Evolutionary conservation across 2,888 invertebrate genomes (phyloP).

Genomic region (Amphipyra berbera): DNA sequence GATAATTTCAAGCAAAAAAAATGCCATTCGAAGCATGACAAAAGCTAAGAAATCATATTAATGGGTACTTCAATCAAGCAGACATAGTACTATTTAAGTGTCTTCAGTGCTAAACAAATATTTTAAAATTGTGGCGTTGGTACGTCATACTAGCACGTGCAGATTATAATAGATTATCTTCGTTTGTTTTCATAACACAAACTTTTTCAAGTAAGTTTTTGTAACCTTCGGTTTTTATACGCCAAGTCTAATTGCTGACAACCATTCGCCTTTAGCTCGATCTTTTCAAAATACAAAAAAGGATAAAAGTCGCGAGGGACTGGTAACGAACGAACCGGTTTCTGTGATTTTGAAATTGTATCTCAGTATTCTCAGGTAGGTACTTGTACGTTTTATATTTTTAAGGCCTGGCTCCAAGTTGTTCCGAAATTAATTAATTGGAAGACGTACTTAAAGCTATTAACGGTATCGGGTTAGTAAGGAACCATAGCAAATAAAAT

Average conservation of each 20-base stretch:
- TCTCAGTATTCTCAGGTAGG: background rate
- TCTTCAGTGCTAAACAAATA: background rate
- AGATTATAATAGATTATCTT: background rate
- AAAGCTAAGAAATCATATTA: too few relatives aligned
- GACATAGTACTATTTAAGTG: background rate
- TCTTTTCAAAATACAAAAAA: conserved; percentile 12
- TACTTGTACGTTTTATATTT: background rate
- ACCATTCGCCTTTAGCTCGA: conserved; percentile 12
- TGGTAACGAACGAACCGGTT: conserved; percentile 20
- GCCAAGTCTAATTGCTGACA: background rate
- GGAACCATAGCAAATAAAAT: background rate
- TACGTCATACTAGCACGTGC: background rate
- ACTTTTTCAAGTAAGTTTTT: too few relatives aligned
- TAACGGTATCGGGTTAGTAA: background rate
- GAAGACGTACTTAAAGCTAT: background rate
- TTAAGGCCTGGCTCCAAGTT: too few relatives aligned
- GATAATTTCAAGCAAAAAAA: too few relatives aligned
- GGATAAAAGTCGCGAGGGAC: background rate
- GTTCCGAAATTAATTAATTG: background rate
- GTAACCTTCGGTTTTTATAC: background rate
- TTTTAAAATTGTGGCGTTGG: too few relatives aligned
- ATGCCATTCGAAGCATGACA: too few relatives aligned
- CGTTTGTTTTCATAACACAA: too few relatives aligned
- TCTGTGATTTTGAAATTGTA: conserved; percentile 3
- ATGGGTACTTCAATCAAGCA: too few relatives aligned